phyloP scores from a whole-genome alignment of 2,888 invertebrate species.

The Brachylomia viminalis region DNA sequence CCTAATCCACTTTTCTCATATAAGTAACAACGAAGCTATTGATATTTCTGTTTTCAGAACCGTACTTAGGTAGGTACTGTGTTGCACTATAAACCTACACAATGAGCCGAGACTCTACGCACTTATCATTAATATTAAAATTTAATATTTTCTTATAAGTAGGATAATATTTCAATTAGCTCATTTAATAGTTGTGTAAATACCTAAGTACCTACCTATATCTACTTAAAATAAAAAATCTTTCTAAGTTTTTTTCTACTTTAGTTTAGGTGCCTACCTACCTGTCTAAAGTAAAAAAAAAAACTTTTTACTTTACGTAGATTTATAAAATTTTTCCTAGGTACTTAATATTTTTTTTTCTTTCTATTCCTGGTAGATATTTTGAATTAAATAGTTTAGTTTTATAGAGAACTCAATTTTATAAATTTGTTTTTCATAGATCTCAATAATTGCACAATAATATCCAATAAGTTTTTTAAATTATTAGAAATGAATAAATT shows the following conservation, averaged over 20 bases:
- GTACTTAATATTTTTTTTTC: not conserved
- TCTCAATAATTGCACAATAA: not conserved
- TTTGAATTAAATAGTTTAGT: not conserved
- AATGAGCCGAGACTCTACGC: slow-evolving; percentile 12
- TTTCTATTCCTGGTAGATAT: not conserved
- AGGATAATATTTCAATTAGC: too few relatives aligned
- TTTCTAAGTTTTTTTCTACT: not conserved
- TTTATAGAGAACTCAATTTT: not conserved
- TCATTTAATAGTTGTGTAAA: not conserved
- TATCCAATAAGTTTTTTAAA: not conserved
- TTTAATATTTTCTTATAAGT: too few relatives aligned
- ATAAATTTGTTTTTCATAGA: not conserved
- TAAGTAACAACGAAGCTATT: not conserved
- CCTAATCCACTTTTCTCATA: not conserved
- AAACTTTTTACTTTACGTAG: not conserved
- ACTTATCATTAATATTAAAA: slow-evolving; percentile 1
- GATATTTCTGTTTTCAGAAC: not conserved
- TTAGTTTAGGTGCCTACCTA: too few relatives aligned
- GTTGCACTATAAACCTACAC: not conserved
- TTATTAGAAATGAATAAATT: not conserved
- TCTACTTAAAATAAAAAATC: too few relatives aligned
- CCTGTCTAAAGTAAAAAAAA: not conserved
- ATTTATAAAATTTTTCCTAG: not conserved
- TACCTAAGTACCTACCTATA: too few relatives aligned
- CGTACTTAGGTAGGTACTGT: too few relatives aligned